These are phyloP conservation scores for Mechanitis messenoides DNA, from an alignment of 2,888 invertebrate species.

Conservation along the genomic window DNA sequence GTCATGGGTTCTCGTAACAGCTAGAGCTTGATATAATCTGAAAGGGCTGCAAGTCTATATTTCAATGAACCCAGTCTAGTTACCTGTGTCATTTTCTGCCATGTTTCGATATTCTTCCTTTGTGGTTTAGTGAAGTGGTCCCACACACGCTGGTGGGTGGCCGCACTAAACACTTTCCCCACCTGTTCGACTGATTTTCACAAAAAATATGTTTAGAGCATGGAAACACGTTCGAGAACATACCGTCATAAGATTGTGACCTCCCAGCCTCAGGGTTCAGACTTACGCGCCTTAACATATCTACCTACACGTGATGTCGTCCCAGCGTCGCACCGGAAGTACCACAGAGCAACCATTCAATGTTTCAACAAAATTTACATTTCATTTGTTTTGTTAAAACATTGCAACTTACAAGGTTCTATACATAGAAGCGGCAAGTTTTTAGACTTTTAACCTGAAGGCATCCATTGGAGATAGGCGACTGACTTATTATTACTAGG, in stretches of 20 bases:
- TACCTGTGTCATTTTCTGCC: slow-evolving; percentile 98
- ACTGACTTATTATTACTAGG: background rate
- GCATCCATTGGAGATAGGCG: background rate
- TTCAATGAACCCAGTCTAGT: slow-evolving; percentile 23
- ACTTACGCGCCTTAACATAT: slow-evolving; percentile 34
- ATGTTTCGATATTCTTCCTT: slow-evolving; percentile 98
- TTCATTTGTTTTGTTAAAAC: slow-evolving; percentile 38
- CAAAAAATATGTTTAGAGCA: slow-evolving; percentile 65
- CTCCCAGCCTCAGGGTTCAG: slow-evolving; percentile 45
- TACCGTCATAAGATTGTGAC: slow-evolving; percentile 59
- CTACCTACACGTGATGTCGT: slow-evolving; percentile 39
- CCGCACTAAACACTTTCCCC: slow-evolving; percentile 97
- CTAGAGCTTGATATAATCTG: background rate
- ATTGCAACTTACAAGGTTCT: slow-evolving; percentile 44
- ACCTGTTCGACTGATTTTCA: slow-evolving; percentile 95
- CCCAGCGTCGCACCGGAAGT: background rate
- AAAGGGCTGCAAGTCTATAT: slow-evolving; percentile 2
- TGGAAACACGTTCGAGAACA: slow-evolving; percentile 49
- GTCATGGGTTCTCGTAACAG: background rate
- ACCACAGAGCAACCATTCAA: slow-evolving; percentile 31
- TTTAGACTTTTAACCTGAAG: background rate
- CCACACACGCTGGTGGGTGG: slow-evolving; percentile 98
- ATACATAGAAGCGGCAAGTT: slow-evolving; percentile 1
- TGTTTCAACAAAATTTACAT: slow-evolving; percentile 15
- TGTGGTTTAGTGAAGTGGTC: slow-evolving; percentile 99